Evolutionary conservation across 2,888 invertebrate species (phyloP).

Genomic region (Dasypolia templi): DNA sequence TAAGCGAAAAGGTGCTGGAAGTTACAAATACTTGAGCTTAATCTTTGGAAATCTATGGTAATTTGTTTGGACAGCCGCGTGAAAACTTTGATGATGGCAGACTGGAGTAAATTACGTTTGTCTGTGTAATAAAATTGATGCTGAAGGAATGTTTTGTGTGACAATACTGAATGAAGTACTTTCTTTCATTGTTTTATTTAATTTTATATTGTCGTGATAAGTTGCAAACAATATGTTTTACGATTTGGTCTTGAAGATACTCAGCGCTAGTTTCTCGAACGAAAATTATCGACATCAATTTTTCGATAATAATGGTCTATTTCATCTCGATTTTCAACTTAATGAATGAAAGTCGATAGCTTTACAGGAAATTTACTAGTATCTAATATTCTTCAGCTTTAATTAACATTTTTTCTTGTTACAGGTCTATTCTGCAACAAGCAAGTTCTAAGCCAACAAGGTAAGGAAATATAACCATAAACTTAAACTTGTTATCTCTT

Average conservation of each 20-base stretch:
- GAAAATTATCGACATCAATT: not conserved
- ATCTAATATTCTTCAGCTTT: not conserved
- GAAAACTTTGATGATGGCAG: slow-evolving; percentile 14
- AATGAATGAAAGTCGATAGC: too few relatives aligned
- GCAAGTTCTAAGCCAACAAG: not conserved
- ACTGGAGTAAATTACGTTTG: slow-evolving; percentile 26
- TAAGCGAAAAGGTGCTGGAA: slow-evolving; percentile 39
- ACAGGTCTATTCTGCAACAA: not conserved
- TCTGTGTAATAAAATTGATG: slow-evolving; percentile 9
- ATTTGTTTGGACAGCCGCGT: slow-evolving; percentile 44
- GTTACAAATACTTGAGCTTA: slow-evolving; percentile 18
- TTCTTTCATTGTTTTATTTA: not conserved
- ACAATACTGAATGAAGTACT: slow-evolving; percentile 9
- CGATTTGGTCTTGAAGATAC: not conserved
- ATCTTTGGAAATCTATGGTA: slow-evolving; percentile 54
- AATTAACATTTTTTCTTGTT: not conserved
- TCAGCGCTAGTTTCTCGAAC: not conserved
- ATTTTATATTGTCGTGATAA: not conserved
- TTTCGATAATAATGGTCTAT: not conserved
- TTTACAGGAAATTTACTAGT: too few relatives aligned
- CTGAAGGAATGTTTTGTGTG: slow-evolving; percentile 4
- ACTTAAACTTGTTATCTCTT: too few relatives aligned
- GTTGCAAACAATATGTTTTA: not conserved
- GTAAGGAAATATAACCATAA: not conserved
- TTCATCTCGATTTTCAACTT: not conserved